Conservation (phyloP, 2,888 invertebrate genomes). For the Pyrocoelia pectoralis region DNA sequence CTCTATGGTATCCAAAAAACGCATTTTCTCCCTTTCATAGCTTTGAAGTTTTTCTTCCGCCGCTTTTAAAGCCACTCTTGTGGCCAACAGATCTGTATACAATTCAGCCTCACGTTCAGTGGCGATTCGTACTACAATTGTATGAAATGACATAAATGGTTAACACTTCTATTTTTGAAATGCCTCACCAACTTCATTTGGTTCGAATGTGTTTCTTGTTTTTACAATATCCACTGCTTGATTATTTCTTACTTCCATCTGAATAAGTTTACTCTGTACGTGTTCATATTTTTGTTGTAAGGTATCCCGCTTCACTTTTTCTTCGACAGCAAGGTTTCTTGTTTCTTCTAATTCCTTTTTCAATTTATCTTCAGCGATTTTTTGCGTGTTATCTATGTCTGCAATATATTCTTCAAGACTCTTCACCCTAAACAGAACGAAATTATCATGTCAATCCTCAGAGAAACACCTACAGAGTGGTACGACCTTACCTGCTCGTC, state of each 20-base stretch:
- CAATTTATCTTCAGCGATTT: conserved; percentile 35
- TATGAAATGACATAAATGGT: no score
- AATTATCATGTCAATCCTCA: conserved; percentile 56
- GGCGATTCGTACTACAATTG: conserved; percentile 18
- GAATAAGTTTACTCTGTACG: conserved; percentile 46
- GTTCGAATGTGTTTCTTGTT: conserved; percentile 23
- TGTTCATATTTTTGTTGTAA: conserved; percentile 42
- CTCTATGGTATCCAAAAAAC: no score
- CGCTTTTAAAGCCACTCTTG: conserved; percentile 48
- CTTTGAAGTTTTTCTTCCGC: conserved; percentile 50
- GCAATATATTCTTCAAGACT: conserved; percentile 43
- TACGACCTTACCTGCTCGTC: conserved; percentile 50
- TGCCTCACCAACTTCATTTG: conserved; percentile 20
- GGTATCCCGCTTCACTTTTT: conserved; percentile 29
- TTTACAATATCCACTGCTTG: conserved; percentile 42
- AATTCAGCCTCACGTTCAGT: conserved; percentile 48
- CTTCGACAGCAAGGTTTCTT: conserved; percentile 38
- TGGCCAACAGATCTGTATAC: conserved; percentile 48
- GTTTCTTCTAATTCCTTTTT: conserved; percentile 42
- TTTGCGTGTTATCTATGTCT: conserved; percentile 39
- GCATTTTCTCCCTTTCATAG: conserved; percentile 49
- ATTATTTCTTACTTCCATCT: conserved; percentile 43
- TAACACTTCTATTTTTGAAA: no score
- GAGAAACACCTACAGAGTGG: conserved; percentile 50
- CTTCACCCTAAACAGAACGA: conserved; percentile 53